phyloP scores from a whole-genome alignment of 2,113 vertebrate species.

The Platichthys flesus region DNA sequence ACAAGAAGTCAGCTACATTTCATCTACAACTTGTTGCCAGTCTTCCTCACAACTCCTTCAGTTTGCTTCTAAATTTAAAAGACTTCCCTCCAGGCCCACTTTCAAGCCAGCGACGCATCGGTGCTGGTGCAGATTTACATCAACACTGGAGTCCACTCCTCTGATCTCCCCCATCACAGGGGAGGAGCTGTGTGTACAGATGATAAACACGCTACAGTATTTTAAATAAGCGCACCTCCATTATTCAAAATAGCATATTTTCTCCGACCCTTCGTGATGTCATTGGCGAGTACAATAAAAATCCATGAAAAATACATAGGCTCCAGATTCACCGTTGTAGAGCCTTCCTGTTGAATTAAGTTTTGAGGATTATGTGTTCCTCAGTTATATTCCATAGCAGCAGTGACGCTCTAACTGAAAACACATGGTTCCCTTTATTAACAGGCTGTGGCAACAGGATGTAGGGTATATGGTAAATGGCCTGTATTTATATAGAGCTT shows the following conservation, averaged over 20 bases:
- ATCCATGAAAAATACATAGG: background rate
- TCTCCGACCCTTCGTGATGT: background rate
- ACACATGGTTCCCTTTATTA: background rate
- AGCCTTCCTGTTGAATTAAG: background rate
- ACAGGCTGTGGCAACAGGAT: background rate
- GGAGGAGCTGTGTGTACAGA: slow-evolving; percentile 34
- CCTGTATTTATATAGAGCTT: too few species aligned
- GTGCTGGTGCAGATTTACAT: slow-evolving; percentile 73
- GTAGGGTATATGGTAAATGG: too few species aligned
- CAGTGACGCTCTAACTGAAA: background rate
- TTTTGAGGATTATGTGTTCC: background rate
- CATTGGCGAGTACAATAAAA: background rate
- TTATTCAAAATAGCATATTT: background rate
- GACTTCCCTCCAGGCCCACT: slow-evolving; percentile 71
- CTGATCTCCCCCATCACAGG: slow-evolving; percentile 68
- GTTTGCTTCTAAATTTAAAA: slow-evolving; percentile 66
- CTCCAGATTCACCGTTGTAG: background rate
- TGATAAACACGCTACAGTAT: slow-evolving; percentile 38
- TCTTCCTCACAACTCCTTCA: slow-evolving; percentile 55
- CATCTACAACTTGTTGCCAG: slow-evolving; percentile 20
- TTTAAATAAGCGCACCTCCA: slow-evolving; percentile 32
- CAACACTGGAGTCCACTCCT: slow-evolving; percentile 56
- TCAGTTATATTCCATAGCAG: background rate
- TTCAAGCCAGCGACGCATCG: slow-evolving; percentile 63
- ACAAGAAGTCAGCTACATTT: slow-evolving; percentile 4